Evolutionary conservation across 1,140 invertebrate species (phyloP), one percentile per base, ranked within the genome.

Genomic region (Mercenaria mercenaria): DNA sequence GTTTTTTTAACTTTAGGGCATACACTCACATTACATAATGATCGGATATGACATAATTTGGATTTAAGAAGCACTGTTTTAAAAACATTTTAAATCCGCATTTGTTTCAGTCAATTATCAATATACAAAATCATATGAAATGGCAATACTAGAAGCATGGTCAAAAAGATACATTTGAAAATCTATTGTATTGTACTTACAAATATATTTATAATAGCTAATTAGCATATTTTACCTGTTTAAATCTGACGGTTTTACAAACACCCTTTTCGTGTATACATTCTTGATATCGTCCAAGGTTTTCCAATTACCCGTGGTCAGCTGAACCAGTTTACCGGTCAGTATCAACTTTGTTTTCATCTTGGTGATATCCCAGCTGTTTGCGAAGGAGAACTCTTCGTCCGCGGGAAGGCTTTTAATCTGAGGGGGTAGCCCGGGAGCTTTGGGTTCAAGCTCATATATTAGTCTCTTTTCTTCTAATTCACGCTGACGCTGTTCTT

Each of bases 391-490:
- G 29, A 32, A 79, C 0, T n/a, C 32, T 32, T 84, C 72, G n/a
- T 84, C 72, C 3, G 26, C 4, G 37, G 76, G 82, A n/a, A 85
- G 59, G 15, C 20, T 32, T 43, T 85, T 93, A 88, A 96, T 95
- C 95, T 96, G 96, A 20, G 93, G 92, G 3, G 96, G 96, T 2
- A 95, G 92, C 15, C 92, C 94, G 15, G 94, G 90, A 4, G 94
- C 92, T 29, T 95, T 93, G 59, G 94, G 92, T 8, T 50, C 82
- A 64, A 95, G 95, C 37, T 94, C 79, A 86, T 96, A 96, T 0
- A 93, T 41, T 29, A 92, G 74, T 52, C 92, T 89, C 86, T 95
- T 96, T 26, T 95, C 93, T 29, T 93, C 88, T 18, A 96, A 67
- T 72, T 96, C 96, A 56, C 20, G 29, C 61, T 61, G 34, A 3